These are phyloP conservation scores for Ptychochromis oligacanthus DNA, from an alignment of 2,113 vertebrate species.

Conservation along the genomic window DNA sequence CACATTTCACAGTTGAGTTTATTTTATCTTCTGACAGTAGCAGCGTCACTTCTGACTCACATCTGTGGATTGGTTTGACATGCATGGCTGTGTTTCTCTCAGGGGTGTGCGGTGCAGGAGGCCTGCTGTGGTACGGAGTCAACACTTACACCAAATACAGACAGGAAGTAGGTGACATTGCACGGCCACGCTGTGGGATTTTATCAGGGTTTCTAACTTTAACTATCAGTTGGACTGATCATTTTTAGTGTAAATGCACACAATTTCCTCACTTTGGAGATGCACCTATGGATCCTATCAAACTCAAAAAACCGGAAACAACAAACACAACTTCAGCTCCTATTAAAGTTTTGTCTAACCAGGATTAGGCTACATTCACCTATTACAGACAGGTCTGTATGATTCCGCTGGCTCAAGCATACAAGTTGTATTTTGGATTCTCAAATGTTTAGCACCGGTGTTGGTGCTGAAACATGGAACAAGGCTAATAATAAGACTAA, in stretches of 20 bases:
- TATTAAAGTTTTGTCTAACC: not conserved
- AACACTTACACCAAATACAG: not conserved
- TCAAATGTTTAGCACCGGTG: too few species aligned
- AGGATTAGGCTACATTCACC: not conserved
- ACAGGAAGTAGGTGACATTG: not conserved
- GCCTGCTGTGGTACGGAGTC: not conserved
- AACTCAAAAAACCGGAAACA: not conserved
- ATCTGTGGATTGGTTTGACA: not conserved
- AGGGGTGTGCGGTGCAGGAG: not conserved
- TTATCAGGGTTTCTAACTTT: not conserved
- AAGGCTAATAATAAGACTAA: too few species aligned
- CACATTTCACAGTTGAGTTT: conserved; percentile 13
- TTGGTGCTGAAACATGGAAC: too few species aligned
- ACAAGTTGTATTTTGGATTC: too few species aligned
- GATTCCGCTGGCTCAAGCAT: too few species aligned
- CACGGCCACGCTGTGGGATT: not conserved
- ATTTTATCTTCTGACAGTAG: not conserved
- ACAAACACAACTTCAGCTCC: too few species aligned
- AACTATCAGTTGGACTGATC: not conserved
- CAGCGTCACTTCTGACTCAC: not conserved
- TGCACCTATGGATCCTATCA: accelerated
- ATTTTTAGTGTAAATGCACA: not conserved
- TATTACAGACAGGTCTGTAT: too few species aligned
- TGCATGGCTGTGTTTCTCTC: not conserved
- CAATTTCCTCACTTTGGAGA: accelerated